A percentile compares a stretch with the other conserved stretches of the same genome.
Conservation (phyloP, 2,888 invertebrate species). For the Hypsopygia costalis region DNA sequence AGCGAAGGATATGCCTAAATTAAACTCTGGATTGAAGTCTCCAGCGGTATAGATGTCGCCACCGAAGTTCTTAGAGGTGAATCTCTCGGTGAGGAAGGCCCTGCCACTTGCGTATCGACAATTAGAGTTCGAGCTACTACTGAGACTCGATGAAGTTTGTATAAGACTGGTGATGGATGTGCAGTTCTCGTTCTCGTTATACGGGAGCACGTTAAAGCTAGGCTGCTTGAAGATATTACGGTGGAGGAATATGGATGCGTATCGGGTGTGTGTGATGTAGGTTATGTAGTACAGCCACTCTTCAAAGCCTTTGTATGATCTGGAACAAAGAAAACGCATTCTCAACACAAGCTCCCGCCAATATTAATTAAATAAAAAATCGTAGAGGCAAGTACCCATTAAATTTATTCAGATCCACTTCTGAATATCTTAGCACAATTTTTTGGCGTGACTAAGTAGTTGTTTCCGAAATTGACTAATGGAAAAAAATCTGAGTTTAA, state of each 20-base stretch:
- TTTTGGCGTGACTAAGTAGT: no score
- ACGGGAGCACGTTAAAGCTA: conserved; percentile 75
- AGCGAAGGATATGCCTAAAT: conserved; percentile 90
- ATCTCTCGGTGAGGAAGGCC: conserved; percentile 86
- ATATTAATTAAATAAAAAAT: no score
- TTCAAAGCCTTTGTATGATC: conserved; percentile 88
- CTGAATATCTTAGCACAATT: no score
- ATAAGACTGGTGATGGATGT: conserved; percentile 72
- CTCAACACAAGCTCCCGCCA: no score
- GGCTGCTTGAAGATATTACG: conserved; percentile 84
- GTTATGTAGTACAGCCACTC: conserved; percentile 91
- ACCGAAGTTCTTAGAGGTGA: conserved; percentile 77
- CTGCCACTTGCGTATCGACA: conserved; percentile 87
- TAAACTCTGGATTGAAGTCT: conserved; percentile 86
- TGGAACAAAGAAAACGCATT: conserved; percentile 50
- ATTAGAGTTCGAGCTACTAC: conserved; percentile 75
- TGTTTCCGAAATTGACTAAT: no score
- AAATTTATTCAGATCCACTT: no score
- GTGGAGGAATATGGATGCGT: conserved; percentile 88
- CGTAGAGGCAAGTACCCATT: no score
- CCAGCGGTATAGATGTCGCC: conserved; percentile 80
- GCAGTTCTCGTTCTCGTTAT: conserved; percentile 78
- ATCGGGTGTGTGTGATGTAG: conserved; percentile 89
- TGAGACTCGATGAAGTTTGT: conserved; percentile 73
- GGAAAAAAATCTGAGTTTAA: no score